A percentile compares a stretch with the other conserved stretches of the same genome.
These are phyloP conservation scores for Deroplatys truncata DNA, from an alignment of 2,888 invertebrate genomes.

Conservation along the genomic window DNA sequence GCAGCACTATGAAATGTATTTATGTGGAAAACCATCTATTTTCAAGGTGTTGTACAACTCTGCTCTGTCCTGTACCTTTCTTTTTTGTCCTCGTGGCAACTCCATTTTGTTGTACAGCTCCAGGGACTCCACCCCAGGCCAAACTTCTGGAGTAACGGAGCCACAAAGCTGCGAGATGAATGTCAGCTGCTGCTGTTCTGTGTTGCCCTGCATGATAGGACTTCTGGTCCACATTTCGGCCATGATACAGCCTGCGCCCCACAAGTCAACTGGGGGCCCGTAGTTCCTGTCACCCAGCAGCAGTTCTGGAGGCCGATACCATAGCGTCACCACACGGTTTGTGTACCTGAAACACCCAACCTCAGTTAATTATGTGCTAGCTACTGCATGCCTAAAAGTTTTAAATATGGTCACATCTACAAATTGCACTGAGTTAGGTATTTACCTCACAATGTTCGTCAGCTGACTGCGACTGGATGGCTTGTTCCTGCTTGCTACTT, in stretches of 20 bases:
- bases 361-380: not conserved
- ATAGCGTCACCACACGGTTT: conserved; percentile 95
- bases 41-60: too few species aligned
- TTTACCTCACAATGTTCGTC: too few species aligned
- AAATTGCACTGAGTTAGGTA: too few species aligned
- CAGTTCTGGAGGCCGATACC: conserved; percentile 80
- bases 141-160: conserved; percentile 86
- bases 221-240: conserved; percentile 97
- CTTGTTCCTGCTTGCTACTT: too few species aligned
- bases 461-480: too few species aligned
- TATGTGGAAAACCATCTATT: too few species aligned
- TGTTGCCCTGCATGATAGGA: conserved; percentile 94
- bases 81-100: conserved; percentile 78
- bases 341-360: conserved; percentile 66
- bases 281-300: conserved; percentile 86
- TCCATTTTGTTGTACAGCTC: conserved; percentile 87
- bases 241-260: conserved; percentile 99
- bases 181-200: conserved; percentile 93
- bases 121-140: conserved; percentile 89
- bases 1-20: too few species aligned
- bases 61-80: conserved; percentile 67
- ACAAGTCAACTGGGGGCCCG: conserved; percentile 94
- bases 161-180: conserved; percentile 95
- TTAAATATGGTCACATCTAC: too few species aligned
- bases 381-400: not conserved